Evolutionary conservation across 2,888 invertebrate genomes (phyloP), one percentile per base, ranked within the genome.

Genomic region (Cataglyphis rosenhaueri): DNA sequence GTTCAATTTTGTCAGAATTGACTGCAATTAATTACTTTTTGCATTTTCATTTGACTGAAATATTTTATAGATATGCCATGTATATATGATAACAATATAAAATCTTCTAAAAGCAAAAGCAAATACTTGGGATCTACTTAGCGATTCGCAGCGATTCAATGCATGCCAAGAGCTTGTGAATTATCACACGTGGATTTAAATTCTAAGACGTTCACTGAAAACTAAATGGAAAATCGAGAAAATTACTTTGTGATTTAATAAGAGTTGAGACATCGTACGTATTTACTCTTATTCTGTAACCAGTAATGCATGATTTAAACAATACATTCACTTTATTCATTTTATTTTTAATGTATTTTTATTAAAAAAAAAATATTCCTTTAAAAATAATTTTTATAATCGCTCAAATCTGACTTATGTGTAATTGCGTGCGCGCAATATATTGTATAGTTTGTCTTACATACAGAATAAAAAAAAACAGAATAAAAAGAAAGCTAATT

Each of bases 101-200:
- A 44, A 57, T 32, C 35, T 35, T 57, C 18, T 35, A 38, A 79
- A 21, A 79, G 59, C 59, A 70, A 70, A 78, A 79, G 70, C 78
- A 79, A 79, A 70, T 70, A 44, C 59, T 44, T 44, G 0, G 29
- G 44, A 70, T 78, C 12, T 10, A 48, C 5, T 52, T 52, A 52
- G 59, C 18, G 35, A 38, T 52, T 38, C 5, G 4, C 9, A 6
- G 12, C 21, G 18, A 59, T 78, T 78, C 12, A n/a, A 44, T 59
- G 32, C 57, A 57, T 68, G 70, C 59, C 38, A 78, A 6, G 59
- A 70, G 59, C 38, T 35, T 29, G 21, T 66, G 29, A 70, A 68
- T 78, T 32, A 59, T 78, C 21, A 4, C 5, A 21, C 38, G 1
- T 44, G 44, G 15, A 78, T 70, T 78, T 70, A 55, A 57, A 76